Evolutionary conservation across 2,888 invertebrate genomes (phyloP), one percentile per base, ranked within the genome.

Genomic region (Hemithea aestivaria): DNA sequence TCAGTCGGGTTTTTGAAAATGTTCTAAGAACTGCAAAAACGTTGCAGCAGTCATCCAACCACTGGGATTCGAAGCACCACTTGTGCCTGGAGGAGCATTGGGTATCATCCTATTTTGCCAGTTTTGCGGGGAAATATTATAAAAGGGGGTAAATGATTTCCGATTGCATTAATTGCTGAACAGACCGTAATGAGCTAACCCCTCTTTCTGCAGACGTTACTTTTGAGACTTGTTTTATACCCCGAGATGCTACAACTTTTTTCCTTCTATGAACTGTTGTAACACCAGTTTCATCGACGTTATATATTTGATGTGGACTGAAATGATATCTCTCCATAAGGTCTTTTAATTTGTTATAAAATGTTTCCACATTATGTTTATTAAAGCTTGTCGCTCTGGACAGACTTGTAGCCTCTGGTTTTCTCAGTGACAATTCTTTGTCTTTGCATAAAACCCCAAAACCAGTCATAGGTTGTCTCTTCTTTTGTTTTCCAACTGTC

Each of bases 1-100:
- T n/a, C n/a, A n/a, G n/a, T n/a, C n/a, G n/a, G n/a, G n/a, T 45
- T 49, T 40, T 10, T 32, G 44, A 37, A 56, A 56, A 48, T 56
- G 39, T 27, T 39, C 33, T 11, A 40, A 20, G 24, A 27, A 35
- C 24, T 27, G 27, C 20, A 35, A 20, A 31, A 40, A 40, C 27
- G 11, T 35, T 16, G 25, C 29, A 26, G 33, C 36, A 26, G 35
- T 35, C 35, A 40, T 40, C 35, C 40, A 40, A 24, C 40, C 40
- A 31, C 31, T 31, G 27, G 31, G 31, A 27, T 40, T 10, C 27
- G 40, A 10, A 23, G 40, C 11, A 27, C 20, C 31, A 31, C 22
- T 23, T 12, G 20, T 31, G 27, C 35, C 9, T 12, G 31, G 22
- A 12, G 31, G 30, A 27, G 21, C 30, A 16, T 26, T 7, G 21